These are phyloP conservation scores for Hydropsyche betteni DNA, from an alignment of 2,888 invertebrate species.

Conservation along the genomic window DNA sequence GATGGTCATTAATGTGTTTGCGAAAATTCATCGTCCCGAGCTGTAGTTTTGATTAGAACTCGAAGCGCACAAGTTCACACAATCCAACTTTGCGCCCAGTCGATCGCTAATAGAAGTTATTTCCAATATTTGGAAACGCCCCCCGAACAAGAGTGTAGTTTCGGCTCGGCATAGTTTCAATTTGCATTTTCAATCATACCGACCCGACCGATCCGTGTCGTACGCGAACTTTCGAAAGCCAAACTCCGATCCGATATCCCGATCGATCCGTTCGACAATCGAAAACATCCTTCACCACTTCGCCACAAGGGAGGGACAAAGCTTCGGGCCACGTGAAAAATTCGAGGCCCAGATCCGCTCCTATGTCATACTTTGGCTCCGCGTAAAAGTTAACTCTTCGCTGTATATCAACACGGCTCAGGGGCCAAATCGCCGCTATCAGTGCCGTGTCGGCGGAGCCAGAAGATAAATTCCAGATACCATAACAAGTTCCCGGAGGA, in stretches of 20 bases:
- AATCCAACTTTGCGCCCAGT: constrained; percentile 16
- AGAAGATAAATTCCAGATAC: constrained; percentile 19
- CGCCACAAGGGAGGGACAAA: background rate
- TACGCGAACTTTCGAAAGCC: background rate
- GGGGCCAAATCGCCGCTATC: constrained; percentile 23
- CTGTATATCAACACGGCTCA: constrained; percentile 25
- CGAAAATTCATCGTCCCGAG: background rate
- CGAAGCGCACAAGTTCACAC: background rate
- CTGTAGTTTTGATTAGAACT: background rate
- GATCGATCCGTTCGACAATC: too few species aligned
- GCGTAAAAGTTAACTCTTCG: constrained; percentile 18
- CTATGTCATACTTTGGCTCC: background rate
- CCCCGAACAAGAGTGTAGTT: background rate
- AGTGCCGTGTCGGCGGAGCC: background rate
- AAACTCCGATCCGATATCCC: too few species aligned
- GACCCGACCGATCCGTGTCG: background rate
- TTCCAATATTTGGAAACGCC: constrained; percentile 23
- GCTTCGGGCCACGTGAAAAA: background rate
- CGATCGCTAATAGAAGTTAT: constrained; percentile 21
- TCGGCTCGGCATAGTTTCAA: background rate
- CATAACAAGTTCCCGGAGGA: constrained; percentile 7
- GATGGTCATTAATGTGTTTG: too few species aligned
- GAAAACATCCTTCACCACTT: background rate
- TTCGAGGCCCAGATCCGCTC: background rate
- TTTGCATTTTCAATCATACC: constrained; percentile 19